A percentile compares a stretch with the other conserved stretches of the same genome.
Evolutionary conservation across 2,113 vertebrate species (phyloP).

Genomic region (Hippocampus comes): DNA sequence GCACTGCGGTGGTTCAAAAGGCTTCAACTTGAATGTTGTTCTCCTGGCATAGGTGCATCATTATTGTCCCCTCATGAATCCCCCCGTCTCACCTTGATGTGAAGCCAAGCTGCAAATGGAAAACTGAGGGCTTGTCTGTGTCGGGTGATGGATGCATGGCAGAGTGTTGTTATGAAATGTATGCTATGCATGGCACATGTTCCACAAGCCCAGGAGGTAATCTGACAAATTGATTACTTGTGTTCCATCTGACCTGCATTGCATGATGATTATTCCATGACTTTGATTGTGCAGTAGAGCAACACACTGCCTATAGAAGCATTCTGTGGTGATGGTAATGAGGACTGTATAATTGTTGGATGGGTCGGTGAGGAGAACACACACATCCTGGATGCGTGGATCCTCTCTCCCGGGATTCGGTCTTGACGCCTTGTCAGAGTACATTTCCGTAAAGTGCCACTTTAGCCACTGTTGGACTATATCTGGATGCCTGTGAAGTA

Average conservation of each 20-base stretch:
- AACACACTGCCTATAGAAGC: conserved; percentile 40
- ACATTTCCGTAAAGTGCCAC: conserved; percentile 54
- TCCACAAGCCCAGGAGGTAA: conserved; percentile 26
- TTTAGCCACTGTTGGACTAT: conserved; percentile 45
- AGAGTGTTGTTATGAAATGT: conserved; percentile 63
- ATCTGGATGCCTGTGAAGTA: conserved; percentile 20
- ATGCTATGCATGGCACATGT: conserved; percentile 59
- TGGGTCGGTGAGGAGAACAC: conserved; percentile 46
- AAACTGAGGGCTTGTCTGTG: conserved; percentile 41
- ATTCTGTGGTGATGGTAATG: conserved; percentile 55
- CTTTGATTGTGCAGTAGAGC: conserved; percentile 43
- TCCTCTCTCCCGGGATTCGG: conserved; percentile 44
- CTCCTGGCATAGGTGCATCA: conserved; percentile 29
- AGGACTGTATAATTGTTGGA: conserved; percentile 52
- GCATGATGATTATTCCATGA: conserved; percentile 44
- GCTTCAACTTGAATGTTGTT: conserved; percentile 61
- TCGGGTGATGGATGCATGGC: conserved; percentile 26
- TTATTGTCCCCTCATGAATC: conserved; percentile 23
- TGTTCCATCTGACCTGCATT: conserved; percentile 41
- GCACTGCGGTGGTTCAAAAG: conserved; percentile 77
- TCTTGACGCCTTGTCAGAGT: conserved; percentile 59
- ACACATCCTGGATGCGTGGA: conserved; percentile 51
- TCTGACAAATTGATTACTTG: conserved; percentile 38
- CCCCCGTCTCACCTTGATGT: conserved; percentile 48
- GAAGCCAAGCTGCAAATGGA: conserved; percentile 44